phyloP scores from a whole-genome alignment of 2,113 vertebrate species.

The Lynx canadensis region DNA sequence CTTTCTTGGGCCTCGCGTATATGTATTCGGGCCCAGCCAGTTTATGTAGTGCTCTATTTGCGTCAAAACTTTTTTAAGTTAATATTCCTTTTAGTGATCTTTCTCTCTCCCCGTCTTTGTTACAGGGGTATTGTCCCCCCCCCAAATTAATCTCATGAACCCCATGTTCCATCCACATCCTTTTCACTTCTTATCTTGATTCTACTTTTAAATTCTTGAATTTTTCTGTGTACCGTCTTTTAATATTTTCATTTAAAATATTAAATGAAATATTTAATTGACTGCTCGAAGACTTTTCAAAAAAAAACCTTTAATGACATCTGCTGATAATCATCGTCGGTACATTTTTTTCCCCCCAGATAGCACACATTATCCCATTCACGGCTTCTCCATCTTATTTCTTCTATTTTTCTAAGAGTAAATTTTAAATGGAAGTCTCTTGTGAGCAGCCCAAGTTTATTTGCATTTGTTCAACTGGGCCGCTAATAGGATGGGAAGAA shows the following conservation, averaged over 20 bases:
- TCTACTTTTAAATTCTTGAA: constrained; percentile 22
- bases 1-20: neutral
- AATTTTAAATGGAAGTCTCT: constrained; percentile 55
- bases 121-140: neutral
- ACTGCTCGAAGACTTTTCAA: neutral
- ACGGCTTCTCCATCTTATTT: neutral
- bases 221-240: neutral
- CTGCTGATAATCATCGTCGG: neutral
- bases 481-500: constrained; percentile 66
- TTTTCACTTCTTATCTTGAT: neutral
- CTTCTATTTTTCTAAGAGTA: constrained; percentile 25
- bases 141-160: neutral
- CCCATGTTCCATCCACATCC: neutral
- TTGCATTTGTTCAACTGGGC: constrained; percentile 45
- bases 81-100: neutral
- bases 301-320: neutral
- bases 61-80: neutral
- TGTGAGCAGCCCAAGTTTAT: constrained; percentile 55
- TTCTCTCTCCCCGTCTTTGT: neutral
- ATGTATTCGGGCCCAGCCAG: neutral
- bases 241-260: neutral
- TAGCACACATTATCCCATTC: neutral
- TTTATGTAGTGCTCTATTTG: neutral
- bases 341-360: neutral
- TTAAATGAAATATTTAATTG: no score